phyloP scores from a whole-genome alignment of 2,888 invertebrate genomes.

The Eueremaeus valkanovi region DNA sequence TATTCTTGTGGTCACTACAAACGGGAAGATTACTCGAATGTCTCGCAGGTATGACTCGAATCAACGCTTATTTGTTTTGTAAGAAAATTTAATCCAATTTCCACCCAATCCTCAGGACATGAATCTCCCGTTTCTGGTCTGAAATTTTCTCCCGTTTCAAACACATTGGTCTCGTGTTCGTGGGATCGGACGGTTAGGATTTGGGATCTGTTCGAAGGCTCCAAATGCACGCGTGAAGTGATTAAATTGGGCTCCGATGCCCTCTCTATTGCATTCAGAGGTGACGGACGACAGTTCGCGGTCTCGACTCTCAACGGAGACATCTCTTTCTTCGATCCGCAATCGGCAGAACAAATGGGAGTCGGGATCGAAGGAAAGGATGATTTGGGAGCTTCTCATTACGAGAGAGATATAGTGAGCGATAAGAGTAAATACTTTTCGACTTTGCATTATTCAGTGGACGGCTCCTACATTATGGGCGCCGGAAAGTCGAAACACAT shows the following conservation, averaged over 20 bases:
- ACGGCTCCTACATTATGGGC: constrained; percentile 82
- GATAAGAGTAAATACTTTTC: constrained; percentile 60
- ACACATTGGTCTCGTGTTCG: constrained; percentile 73
- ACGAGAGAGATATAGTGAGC: constrained; percentile 6
- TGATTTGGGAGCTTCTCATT: constrained; percentile 67
- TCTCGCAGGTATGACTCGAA: constrained; percentile 42
- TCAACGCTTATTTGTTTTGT: not conserved
- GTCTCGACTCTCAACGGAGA: constrained; percentile 84
- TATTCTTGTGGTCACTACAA: constrained; percentile 93
- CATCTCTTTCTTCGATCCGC: constrained; percentile 72
- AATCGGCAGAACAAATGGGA: constrained; percentile 60
- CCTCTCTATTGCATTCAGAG: constrained; percentile 76
- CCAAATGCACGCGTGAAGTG: constrained; percentile 73
- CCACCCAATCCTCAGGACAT: constrained; percentile 65
- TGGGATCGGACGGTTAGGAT: constrained; percentile 91
- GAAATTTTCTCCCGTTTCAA: constrained; percentile 75
- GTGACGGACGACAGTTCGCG: constrained; percentile 87
- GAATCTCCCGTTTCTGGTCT: constrained; percentile 83
- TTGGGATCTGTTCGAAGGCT: constrained; percentile 82
- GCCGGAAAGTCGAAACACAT: constrained; percentile 91
- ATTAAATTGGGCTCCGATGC: constrained; percentile 70
- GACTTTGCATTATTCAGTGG: constrained; percentile 85
- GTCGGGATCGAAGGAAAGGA: constrained; percentile 77
- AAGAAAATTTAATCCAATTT: constrained; percentile 22
- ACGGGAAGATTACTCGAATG: constrained; percentile 79